Conservation (phyloP, 1,140 invertebrate genomes). For the Danaus melanippus region DNA sequence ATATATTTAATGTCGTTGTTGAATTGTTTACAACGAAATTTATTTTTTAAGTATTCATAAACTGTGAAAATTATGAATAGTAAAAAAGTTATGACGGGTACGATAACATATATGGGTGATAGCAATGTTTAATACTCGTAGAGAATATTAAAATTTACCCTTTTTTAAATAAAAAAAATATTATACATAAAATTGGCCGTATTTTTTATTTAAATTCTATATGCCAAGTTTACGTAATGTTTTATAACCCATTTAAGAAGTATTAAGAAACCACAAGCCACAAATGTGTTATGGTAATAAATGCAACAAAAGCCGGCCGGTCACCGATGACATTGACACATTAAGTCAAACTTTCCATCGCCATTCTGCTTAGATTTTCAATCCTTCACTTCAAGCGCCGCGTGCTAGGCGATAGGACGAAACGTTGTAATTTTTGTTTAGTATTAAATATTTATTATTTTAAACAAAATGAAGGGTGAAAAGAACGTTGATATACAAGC, state of each 20-base stretch:
- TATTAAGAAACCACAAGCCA: neutral
- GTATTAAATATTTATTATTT: conserved; percentile 21
- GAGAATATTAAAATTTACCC: too few species aligned
- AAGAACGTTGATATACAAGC: conserved; percentile 77
- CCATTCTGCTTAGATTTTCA: conserved; percentile 5
- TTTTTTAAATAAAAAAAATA: too few species aligned
- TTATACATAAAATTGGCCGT: too few species aligned
- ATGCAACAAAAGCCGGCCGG: conserved; percentile 11
- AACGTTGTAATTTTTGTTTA: conserved; percentile 31
- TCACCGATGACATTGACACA: conserved; percentile 18
- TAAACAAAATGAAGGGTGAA: conserved; percentile 55
- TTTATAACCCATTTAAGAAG: neutral
- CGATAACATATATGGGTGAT: neutral
- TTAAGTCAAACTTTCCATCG: conserved; percentile 5
- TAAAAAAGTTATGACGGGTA: too few species aligned
- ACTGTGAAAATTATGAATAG: too few species aligned
- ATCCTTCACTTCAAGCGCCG: conserved; percentile 4
- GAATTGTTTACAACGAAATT: too few species aligned
- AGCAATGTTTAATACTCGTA: neutral
- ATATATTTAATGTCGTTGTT: too few species aligned
- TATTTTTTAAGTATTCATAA: neutral
- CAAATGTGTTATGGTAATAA: neutral
- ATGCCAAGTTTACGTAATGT: too few species aligned
- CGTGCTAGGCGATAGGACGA: conserved; percentile 24
- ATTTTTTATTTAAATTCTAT: too few species aligned